Evolutionary conservation across 2,113 vertebrate species (phyloP).

Genomic region (Cynopterus brachyotis): DNA sequence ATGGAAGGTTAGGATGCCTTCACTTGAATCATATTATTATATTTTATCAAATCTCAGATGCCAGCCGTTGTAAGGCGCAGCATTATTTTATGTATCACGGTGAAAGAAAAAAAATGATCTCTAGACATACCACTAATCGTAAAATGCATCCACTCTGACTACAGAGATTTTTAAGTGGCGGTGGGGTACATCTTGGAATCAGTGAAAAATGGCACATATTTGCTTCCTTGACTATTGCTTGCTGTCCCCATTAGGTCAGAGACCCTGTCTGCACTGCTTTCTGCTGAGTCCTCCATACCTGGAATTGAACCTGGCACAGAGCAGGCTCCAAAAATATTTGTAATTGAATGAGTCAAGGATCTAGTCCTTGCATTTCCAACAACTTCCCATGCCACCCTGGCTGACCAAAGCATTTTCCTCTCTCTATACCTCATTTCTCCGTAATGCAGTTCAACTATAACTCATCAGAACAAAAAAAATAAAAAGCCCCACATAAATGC

Average conservation of each 20-base stretch:
- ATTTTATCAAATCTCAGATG: background rate
- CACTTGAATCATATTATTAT: background rate
- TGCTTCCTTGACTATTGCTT: background rate
- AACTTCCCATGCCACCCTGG: background rate
- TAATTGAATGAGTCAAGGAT: background rate
- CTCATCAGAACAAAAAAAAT: background rate
- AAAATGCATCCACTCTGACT: background rate
- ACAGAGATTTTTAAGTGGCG: background rate
- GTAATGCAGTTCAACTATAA: background rate
- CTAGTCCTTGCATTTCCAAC: background rate
- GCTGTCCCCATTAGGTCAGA: background rate
- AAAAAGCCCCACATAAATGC: background rate
- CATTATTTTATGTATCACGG: background rate
- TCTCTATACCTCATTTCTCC: background rate
- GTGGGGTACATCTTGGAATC: background rate
- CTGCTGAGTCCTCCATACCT: background rate
- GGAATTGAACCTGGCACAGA: background rate
- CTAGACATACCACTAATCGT: background rate
- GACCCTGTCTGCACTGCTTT: background rate
- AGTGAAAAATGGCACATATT: background rate
- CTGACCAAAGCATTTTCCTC: background rate
- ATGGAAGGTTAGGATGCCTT: background rate
- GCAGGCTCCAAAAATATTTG: background rate
- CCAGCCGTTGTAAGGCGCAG: background rate
- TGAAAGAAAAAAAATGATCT: background rate